These are phyloP conservation scores for Trachythela sp. DNA, from an alignment of 64 coral and sea anemone genomes.

Conservation along the genomic window DNA sequence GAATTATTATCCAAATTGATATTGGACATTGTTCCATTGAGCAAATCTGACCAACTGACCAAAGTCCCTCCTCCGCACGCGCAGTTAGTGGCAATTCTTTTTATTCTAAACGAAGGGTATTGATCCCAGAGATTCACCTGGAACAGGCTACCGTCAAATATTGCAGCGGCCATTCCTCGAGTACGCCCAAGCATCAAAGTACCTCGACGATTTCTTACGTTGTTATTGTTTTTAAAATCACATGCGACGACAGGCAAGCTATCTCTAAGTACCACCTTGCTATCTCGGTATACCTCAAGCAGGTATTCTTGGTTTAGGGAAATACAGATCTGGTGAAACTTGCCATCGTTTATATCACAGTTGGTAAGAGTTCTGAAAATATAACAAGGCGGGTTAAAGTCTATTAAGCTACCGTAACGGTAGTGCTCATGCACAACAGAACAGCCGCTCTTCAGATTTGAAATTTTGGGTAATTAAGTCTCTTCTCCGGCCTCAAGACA, in stretches of 20 bases:
- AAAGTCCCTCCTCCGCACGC: background rate
- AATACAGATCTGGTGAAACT: background rate
- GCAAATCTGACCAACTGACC: background rate
- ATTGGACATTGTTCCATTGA: background rate
- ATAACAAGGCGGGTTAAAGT: background rate
- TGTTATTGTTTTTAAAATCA: background rate
- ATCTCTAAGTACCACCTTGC: background rate
- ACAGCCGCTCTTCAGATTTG: too few species aligned
- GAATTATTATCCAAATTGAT: background rate
- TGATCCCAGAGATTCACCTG: constrained; percentile 18
- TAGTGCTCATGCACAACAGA: too few species aligned
- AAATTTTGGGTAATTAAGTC: too few species aligned
- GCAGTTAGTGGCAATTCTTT: constrained; percentile 8
- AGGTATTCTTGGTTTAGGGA: background rate
- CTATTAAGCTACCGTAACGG: too few species aligned
- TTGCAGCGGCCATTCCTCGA: background rate
- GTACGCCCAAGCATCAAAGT: background rate
- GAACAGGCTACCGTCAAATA: background rate
- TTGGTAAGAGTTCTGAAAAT: background rate
- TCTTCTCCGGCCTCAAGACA: too few species aligned
- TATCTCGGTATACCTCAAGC: background rate
- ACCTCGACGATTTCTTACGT: background rate
- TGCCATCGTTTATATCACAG: background rate
- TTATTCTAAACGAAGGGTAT: constrained; percentile 10
- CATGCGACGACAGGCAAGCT: background rate